Percentiles rank a stretch among this genome's conserved stretches.
These are phyloP conservation scores for Holcopasites calliopsidis DNA, from an alignment of 1,140 invertebrate species.

Conservation along the genomic window DNA sequence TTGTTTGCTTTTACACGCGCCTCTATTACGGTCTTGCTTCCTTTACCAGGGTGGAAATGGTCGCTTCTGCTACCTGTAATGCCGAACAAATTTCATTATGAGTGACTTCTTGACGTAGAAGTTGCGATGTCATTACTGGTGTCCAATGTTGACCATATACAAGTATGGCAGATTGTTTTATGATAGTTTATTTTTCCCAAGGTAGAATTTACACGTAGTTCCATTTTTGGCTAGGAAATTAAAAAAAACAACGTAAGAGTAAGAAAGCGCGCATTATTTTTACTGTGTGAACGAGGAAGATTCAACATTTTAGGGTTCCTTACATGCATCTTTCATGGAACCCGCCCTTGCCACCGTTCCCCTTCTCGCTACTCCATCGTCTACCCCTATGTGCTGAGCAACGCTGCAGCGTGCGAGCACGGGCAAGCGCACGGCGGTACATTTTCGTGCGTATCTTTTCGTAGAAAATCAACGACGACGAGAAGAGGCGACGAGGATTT, in stretches of 20 bases:
- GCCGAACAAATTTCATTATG: not conserved
- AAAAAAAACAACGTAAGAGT: too few species aligned
- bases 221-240: too few species aligned
- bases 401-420: constrained; percentile 23
- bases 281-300: not conserved
- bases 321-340: constrained; percentile 30
- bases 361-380: constrained; percentile 9
- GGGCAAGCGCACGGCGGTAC: constrained; percentile 30
- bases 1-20: constrained; percentile 12
- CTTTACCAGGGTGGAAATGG: too few species aligned
- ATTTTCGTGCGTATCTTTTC: constrained; percentile 43
- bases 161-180: too few species aligned
- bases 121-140: not conserved
- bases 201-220: too few species aligned
- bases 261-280: not conserved
- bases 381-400: constrained; percentile 7
- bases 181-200: too few species aligned
- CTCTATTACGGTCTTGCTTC: not conserved
- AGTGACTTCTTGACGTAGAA: not conserved
- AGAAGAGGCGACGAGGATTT: constrained; percentile 33
- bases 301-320: constrained; percentile 14
- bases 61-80: not conserved
- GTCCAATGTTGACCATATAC: too few species aligned
- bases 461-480: constrained; percentile 45
- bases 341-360: constrained; percentile 28